Base-by-base conservation (phyloP, 2,797 vertebrate species). In the Chrysolophus pictus region DNA sequence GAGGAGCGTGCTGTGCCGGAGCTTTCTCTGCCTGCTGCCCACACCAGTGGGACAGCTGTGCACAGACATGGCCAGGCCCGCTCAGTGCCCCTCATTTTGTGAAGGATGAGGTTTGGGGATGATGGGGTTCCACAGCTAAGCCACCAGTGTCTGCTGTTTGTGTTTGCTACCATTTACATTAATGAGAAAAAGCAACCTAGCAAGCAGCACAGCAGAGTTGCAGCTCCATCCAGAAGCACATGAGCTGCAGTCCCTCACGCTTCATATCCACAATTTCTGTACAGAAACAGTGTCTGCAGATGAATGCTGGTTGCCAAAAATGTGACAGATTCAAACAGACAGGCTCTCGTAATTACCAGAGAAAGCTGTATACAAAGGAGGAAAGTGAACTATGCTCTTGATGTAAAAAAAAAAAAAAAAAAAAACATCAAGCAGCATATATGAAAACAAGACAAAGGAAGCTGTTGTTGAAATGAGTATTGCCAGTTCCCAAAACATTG, bases 311-410 rank as follows among this genome's bases (percentile, higher is more conserved):
- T n/a, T 93, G 93, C 93, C 93, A 93, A 94, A 91, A 90, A 41
- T 3, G 4, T 90, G 93, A 91, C 68, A 90, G 88, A 95, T 93
- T 93, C 84, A 80, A 87, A 80, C 44, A 95, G 94, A 90, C 94
- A 94, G 49, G 74, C 60, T 79, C 77, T 87, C 2, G 0, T 65
- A 94, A 94, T 93, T 94, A 94, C 86, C 65, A 91, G 88, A 77
- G 58, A 84, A 96, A 93, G 88, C 64, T 71, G 74, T 82, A 94
- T 39, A 82, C 74, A 91, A 88, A 78, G 85, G 63, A 76, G 51
- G 26, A 72, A 86, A 93, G 51, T 35, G 80, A 95, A 92, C 77
- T 76, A 26, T 35, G 76, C 39, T 86, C 55, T 53, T 58, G 31
- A 23, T 5, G 7, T 18, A 37, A 74, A 63, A 69, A 26, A 47